Conservation (phyloP, 2,888 invertebrate genomes). For the Brachynemurus nebulosus region DNA sequence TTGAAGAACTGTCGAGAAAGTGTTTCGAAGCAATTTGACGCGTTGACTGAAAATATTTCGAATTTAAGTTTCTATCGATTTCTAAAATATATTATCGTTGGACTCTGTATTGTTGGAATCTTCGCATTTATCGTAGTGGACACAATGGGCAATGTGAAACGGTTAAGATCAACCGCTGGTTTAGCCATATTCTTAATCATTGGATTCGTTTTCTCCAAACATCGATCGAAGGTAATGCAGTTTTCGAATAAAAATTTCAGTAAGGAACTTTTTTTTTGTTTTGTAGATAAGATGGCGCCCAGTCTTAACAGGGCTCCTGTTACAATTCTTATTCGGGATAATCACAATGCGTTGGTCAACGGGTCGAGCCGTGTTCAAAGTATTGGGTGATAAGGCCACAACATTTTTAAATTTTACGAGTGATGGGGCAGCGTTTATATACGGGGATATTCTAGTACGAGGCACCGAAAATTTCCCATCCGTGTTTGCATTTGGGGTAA, state of each 20-base stretch:
- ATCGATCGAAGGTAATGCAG: neutral
- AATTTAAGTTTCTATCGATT: neutral
- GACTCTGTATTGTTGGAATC: neutral
- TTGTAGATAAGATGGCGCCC: constrained; percentile 60
- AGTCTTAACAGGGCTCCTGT: constrained; percentile 60
- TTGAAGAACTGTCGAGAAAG: too few species aligned
- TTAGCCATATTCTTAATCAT: neutral
- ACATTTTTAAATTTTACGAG: constrained; percentile 67
- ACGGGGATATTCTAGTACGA: constrained; percentile 50
- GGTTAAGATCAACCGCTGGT: neutral
- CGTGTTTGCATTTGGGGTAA: constrained; percentile 79
- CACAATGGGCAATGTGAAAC: neutral
- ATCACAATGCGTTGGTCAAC: constrained; percentile 73
- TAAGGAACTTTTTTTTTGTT: neutral
- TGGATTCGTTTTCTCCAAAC: neutral
- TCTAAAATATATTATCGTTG: neutral
- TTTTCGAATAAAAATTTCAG: neutral
- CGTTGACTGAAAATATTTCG: neutral
- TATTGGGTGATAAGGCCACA: constrained; percentile 48
- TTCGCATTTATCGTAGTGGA: neutral
- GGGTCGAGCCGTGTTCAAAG: constrained; percentile 56
- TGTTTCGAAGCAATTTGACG: too few species aligned
- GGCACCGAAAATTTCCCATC: constrained; percentile 28
- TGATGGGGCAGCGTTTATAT: constrained; percentile 73
- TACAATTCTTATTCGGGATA: constrained; percentile 77